phyloP scores from a whole-genome alignment of 2,888 invertebrate species.

The Notodonta dromedarius region DNA sequence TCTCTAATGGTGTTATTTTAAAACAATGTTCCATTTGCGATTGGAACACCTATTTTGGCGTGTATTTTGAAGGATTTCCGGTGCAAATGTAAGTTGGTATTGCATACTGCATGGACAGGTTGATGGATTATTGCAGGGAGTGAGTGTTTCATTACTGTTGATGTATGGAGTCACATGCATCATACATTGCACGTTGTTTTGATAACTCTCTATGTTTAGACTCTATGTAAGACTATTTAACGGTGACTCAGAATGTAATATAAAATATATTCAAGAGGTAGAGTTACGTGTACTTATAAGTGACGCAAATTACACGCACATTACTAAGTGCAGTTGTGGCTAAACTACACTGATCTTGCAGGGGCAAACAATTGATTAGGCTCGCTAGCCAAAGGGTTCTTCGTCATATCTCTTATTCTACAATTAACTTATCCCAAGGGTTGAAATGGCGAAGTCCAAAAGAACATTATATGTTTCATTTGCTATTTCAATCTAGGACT shows the following conservation, averaged over 20 bases:
- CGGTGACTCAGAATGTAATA: background rate
- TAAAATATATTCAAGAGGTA: background rate
- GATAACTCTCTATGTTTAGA: background rate
- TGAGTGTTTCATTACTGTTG: conserved; percentile 59
- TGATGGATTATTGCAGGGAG: conserved; percentile 67
- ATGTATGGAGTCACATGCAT: conserved; percentile 16
- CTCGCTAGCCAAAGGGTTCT: too few relatives aligned
- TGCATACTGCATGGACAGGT: conserved; percentile 57
- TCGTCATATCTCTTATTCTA: too few relatives aligned
- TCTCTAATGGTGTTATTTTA: conserved; percentile 51
- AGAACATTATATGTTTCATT: too few relatives aligned
- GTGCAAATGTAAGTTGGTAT: conserved; percentile 51
- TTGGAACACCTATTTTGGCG: conserved; percentile 29
- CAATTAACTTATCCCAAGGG: too few relatives aligned
- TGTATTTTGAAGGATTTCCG: conserved; percentile 19
- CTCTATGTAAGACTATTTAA: background rate
- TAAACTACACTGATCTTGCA: too few relatives aligned
- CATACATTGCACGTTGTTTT: conserved; percentile 2
- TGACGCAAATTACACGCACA: too few relatives aligned
- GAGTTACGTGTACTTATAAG: background rate
- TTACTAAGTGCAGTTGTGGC: too few relatives aligned
- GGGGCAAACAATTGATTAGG: too few relatives aligned
- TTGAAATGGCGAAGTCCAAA: too few relatives aligned
- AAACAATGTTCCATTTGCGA: conserved; percentile 51
- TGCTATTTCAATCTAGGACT: too few relatives aligned